These are phyloP conservation scores for Stratiolaelaps scimitus DNA, from an alignment of 1,140 invertebrate species.

Conservation along the genomic window DNA sequence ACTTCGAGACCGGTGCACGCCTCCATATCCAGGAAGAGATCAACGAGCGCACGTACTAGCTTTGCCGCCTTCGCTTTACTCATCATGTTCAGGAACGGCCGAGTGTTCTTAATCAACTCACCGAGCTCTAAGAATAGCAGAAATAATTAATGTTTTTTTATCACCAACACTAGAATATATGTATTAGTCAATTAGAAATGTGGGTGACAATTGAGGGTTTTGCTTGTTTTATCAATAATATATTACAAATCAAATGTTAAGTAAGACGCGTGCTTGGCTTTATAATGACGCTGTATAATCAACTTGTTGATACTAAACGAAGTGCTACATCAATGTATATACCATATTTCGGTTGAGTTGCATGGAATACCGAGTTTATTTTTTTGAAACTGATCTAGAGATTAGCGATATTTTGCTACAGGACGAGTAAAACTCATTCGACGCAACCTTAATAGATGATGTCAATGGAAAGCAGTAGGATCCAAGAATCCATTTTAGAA, in stretches of 20 bases:
- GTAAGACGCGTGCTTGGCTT: neutral
- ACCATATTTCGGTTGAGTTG: too few relatives aligned
- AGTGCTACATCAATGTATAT: too few relatives aligned
- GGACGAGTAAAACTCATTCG: too few relatives aligned
- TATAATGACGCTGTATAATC: neutral
- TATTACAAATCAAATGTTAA: constrained; percentile 4
- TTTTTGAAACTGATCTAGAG: too few relatives aligned
- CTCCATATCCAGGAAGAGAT: constrained; percentile 93
- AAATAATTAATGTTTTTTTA: neutral
- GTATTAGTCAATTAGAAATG: neutral
- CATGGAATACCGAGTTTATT: too few relatives aligned
- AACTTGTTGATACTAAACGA: too few relatives aligned
- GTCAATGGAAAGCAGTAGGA: constrained; percentile 18
- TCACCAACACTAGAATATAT: constrained; percentile 3
- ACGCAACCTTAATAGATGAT: too few relatives aligned
- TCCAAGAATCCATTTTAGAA: neutral
- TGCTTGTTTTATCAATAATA: neutral
- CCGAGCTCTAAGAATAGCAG: constrained; percentile 55
- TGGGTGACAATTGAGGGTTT: constrained; percentile 20
- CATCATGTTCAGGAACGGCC: constrained; percentile 78
- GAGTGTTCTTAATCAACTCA: constrained; percentile 77
- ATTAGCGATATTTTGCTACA: too few relatives aligned
- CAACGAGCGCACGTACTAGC: constrained; percentile 84
- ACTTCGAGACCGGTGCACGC: constrained; percentile 73
- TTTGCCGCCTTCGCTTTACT: constrained; percentile 99